Percentiles rank a stretch among this genome's conserved stretches.
Conservation (phyloP, 2,888 invertebrate species). For the Rotaria socialis region DNA sequence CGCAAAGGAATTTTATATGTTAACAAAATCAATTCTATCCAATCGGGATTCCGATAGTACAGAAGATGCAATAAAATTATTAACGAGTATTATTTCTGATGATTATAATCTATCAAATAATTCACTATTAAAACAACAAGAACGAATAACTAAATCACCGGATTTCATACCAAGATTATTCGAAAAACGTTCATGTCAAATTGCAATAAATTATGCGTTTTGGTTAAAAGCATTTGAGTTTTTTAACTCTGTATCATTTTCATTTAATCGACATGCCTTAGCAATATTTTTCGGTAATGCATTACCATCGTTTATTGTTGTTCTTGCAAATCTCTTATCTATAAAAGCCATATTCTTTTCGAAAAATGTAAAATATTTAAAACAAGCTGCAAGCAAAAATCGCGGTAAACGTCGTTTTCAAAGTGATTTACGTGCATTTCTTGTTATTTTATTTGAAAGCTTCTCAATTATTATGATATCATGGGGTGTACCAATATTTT, state of each 20-base stretch:
- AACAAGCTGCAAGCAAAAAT: not conserved
- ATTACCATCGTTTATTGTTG: slow-evolving; percentile 24
- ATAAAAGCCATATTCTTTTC: slow-evolving; percentile 14
- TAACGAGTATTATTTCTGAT: not conserved
- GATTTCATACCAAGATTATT: not conserved
- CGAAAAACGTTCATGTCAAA: not conserved
- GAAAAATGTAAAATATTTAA: slow-evolving; percentile 20
- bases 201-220: not conserved
- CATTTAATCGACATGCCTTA: not conserved
- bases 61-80: not conserved
- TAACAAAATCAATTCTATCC: not conserved
- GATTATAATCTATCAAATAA: not conserved
- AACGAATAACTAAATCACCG: not conserved
- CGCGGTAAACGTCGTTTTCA: slow-evolving; percentile 17
- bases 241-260: not conserved
- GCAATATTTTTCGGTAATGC: slow-evolving; percentile 32
- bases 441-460: slow-evolving; percentile 26
- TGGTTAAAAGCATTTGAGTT: not conserved
- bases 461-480: not conserved
- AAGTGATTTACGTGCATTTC: slow-evolving; percentile 14
- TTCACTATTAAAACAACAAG: not conserved
- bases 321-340: not conserved
- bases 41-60: not conserved
- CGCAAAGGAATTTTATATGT: not conserved
- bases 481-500: not conserved